A percentile compares a stretch with the other conserved stretches of the same genome.
phyloP scores from a whole-genome alignment of 1,140 invertebrate genomes.

The Periplaneta americana region DNA sequence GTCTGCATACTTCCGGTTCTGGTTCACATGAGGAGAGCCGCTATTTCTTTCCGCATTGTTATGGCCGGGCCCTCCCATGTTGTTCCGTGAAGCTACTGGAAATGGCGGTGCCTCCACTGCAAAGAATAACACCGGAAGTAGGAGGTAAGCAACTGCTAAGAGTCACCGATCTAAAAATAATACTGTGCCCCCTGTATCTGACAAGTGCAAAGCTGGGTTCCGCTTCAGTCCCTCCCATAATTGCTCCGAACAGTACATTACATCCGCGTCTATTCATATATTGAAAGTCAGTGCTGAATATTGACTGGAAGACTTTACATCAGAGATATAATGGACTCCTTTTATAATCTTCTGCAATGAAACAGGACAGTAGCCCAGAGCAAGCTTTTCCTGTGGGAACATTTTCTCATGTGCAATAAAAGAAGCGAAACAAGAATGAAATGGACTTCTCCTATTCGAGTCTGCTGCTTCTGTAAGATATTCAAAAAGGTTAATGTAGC shows the following conservation, averaged over 20 bases:
- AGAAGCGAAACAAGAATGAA: no score
- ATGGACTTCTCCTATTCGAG: no score
- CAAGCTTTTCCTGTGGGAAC: not conserved
- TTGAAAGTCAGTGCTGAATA: not conserved
- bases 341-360: not conserved
- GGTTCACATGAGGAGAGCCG: not conserved
- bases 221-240: not conserved
- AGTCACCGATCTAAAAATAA: no score
- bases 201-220: not conserved
- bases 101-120: not conserved
- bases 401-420: no score
- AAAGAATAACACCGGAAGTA: not conserved
- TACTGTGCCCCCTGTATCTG: not conserved
- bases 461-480: no score
- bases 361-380: no score
- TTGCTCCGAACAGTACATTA: not conserved
- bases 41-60: not conserved
- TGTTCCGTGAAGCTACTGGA: not conserved
- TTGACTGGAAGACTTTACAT: not conserved
- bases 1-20: no score
- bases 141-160: not conserved
- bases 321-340: not conserved
- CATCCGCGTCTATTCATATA: not conserved
- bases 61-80: not conserved
- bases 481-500: no score